Evolutionary conservation across 1,140 invertebrate species (phyloP), one percentile per base, ranked within the genome.

Genomic region (Lordiphosa collinella): DNA sequence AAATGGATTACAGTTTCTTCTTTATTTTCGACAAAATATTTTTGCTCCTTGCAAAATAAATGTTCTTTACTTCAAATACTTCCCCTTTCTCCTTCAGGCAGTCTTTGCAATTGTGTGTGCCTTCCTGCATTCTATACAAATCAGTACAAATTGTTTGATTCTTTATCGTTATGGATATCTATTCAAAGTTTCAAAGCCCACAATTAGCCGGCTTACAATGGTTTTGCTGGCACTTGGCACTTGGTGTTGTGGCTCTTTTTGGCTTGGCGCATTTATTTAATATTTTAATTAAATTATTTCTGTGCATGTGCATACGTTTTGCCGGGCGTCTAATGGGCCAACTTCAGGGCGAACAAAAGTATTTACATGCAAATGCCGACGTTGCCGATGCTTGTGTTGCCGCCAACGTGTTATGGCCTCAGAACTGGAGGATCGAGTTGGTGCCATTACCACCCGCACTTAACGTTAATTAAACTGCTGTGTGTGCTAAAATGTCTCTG

Each of bases 211-310:
- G 25, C 25, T 22, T 5, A 22, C 18, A 22, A 22, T 22, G 18
- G 18, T 22, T 22, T 22, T 22, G 18, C 18, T 22, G 52, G 53
- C 51, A 61, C 53, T 75, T 70, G 50, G 38, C 36, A 47, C 31
- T 49, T 44, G 41, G 7, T 18, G 16, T 3, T 18, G 16, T 16
- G 29, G 31, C 63, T 58, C 31, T 51, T 57, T 59, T 70, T 66
- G 51, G 69, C 73, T 63, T 71, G 65, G 63, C 43, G 58, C 75
- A 80, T 79, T 80, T 79, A 74, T 79, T 84, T 82, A 71, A 82
- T 84, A 82, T 82, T 80, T 82, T 82, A 82, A 82, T 82, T 84
- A 82, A 82, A 82, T 82, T 82, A 82, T 82, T 82, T 80, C 71
- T 61, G 56, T 72, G 73, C 61, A 70, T 62, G 62, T 78, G 66